Evolutionary conservation across 2,888 invertebrate genomes (phyloP).

Genomic region (Hesperia comma): DNA sequence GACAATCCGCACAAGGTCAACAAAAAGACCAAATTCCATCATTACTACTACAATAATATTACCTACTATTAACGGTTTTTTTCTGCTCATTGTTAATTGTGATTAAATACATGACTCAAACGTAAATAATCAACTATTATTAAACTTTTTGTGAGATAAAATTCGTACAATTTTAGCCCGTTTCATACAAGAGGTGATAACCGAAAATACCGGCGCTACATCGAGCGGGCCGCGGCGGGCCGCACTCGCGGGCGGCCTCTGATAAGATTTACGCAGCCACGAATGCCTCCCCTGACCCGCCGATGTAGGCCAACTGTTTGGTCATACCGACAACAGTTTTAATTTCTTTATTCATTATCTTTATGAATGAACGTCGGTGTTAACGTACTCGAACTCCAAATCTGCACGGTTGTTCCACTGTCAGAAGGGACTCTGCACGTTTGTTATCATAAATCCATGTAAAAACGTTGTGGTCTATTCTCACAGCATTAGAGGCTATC

Average conservation of each 20-base stretch:
- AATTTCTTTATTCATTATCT: constrained; percentile 24
- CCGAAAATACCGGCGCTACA: constrained; percentile 19
- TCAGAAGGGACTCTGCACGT: no score
- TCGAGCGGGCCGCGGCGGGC: neutral
- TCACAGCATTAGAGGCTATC: no score
- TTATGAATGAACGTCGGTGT: constrained; percentile 16
- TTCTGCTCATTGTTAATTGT: no score
- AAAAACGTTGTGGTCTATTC: no score
- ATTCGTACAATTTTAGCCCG: constrained; percentile 3
- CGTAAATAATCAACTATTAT: neutral
- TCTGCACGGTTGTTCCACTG: no score
- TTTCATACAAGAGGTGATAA: neutral
- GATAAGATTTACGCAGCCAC: constrained; percentile 43
- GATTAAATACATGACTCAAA: no score
- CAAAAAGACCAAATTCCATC: no score
- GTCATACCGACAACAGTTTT: constrained; percentile 24
- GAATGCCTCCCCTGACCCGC: constrained; percentile 36
- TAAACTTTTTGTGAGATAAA: neutral
- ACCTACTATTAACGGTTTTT: no score
- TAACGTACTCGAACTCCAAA: no score
- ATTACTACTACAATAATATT: no score
- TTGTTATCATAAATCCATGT: no score
- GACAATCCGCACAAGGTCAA: neutral
- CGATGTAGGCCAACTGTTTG: constrained; percentile 33
- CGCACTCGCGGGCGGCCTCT: constrained; percentile 46